These are phyloP conservation scores for Plestiodon gilberti DNA, from an alignment of 2,113 vertebrate species.

Conservation along the genomic window DNA sequence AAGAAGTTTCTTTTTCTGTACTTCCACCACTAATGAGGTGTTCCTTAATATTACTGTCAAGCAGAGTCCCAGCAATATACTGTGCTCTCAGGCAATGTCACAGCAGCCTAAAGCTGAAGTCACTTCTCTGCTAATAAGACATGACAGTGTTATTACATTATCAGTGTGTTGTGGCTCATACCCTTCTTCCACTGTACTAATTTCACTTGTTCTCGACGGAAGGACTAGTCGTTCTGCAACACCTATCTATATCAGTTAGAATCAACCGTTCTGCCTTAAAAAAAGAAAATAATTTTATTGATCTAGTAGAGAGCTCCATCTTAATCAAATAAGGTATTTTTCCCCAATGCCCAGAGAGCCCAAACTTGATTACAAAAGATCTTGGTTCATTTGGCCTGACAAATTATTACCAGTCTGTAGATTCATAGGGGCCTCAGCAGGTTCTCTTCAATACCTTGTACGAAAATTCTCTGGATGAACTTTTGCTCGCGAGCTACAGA, in stretches of 20 bases:
- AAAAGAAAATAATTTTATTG: constrained; percentile 21
- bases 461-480: constrained; percentile 8
- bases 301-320: constrained; percentile 42
- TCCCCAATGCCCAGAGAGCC: constrained; percentile 33
- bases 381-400: background rate
- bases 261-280: constrained; percentile 37
- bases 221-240: constrained; percentile 23
- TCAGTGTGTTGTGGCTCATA: constrained; percentile 35
- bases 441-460: background rate
- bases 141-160: constrained; percentile 47
- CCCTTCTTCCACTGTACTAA: constrained; percentile 26
- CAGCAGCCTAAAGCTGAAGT: constrained; percentile 47
- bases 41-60: constrained; percentile 32
- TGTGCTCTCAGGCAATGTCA: constrained; percentile 39
- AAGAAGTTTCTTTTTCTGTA: constrained; percentile 26
- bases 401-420: constrained; percentile 32
- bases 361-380: constrained; percentile 44
- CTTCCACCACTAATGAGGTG: constrained; percentile 45
- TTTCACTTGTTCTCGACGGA: constrained; percentile 36
- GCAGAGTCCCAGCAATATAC: constrained; percentile 34
- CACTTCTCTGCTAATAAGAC: constrained; percentile 29
- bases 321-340: constrained; percentile 54
- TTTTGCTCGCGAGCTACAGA: background rate
- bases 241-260: constrained; percentile 46
- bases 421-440: background rate